Evolutionary conservation across 2,113 vertebrate genomes (phyloP).

Genomic region (Caloenas nicobarica): DNA sequence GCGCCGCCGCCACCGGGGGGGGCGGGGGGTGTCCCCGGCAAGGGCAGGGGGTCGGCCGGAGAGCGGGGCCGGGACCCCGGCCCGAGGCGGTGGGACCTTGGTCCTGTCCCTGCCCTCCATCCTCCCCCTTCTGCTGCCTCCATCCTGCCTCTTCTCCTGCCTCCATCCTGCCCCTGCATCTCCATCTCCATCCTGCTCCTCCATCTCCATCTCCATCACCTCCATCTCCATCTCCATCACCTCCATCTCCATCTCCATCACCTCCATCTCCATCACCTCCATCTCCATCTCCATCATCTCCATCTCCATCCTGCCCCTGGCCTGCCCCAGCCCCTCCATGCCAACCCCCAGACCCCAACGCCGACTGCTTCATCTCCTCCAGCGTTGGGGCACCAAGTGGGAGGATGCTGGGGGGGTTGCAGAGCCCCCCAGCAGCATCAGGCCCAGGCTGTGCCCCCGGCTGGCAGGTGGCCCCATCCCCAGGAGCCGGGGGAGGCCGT

Average conservation of each 20-base stretch:
- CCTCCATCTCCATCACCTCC: neutral
- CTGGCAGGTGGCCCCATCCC: neutral
- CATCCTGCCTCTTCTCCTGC: neutral
- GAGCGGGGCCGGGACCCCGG: neutral
- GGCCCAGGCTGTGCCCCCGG: neutral
- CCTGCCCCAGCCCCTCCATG: neutral
- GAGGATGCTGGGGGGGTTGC: neutral
- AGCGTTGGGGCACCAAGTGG: accelerated
- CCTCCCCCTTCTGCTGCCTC: neutral
- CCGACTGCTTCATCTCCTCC: neutral
- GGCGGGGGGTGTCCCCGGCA: no score
- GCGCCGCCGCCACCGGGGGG: no score
- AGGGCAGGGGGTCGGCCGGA: no score
- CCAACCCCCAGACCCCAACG: neutral
- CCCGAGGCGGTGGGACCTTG: neutral
- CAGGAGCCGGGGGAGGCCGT: neutral
- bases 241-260: neutral
- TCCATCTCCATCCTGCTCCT: no score
- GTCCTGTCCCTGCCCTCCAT: neutral
- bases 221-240: neutral
- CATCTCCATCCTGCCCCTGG: neutral
- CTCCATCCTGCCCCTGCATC: no score
- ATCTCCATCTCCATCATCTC: neutral
- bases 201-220: neutral
- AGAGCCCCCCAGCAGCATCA: neutral